Conservation (phyloP, 1,140 invertebrate species). For the Halictus rubicundus region DNA sequence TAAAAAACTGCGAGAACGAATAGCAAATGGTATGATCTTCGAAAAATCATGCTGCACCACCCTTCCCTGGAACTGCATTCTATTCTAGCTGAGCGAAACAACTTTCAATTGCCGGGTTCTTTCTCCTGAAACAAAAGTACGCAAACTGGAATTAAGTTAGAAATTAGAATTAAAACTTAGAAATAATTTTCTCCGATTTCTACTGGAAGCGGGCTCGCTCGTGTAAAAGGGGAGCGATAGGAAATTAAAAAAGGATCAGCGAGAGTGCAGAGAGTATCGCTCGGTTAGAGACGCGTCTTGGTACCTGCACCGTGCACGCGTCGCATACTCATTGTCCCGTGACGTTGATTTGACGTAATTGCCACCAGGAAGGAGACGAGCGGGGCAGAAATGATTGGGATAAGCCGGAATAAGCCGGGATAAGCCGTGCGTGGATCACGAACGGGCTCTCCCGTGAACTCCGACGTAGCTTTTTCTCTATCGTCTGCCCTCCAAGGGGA, state of each 20-base stretch:
- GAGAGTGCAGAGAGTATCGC: conserved; percentile 16
- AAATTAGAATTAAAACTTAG: no score
- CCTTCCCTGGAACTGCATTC: no score
- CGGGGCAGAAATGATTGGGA: conserved; percentile 79
- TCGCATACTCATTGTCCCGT: conserved; percentile 70
- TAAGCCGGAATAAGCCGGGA: conserved; percentile 79
- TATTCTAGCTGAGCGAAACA: no score
- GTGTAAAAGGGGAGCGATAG: neutral
- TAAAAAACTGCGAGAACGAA: no score
- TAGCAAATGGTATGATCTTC: no score
- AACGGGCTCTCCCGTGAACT: neutral
- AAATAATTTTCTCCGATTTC: neutral
- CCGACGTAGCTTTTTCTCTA: neutral
- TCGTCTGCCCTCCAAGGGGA: neutral
- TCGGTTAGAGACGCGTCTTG: conserved; percentile 24
- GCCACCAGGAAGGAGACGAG: conserved; percentile 76
- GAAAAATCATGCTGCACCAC: no score
- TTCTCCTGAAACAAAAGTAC: no score
- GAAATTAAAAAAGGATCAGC: conserved; percentile 58
- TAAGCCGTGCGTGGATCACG: conserved; percentile 75
- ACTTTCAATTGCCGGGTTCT: no score
- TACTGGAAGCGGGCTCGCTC: neutral
- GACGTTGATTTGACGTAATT: conserved; percentile 81
- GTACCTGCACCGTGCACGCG: conserved; percentile 42
- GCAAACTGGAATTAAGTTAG: no score